These are phyloP conservation scores for Melanotaenia maccullochi DNA, from an alignment of 2,797 vertebrate genomes.

Conservation along the genomic window DNA sequence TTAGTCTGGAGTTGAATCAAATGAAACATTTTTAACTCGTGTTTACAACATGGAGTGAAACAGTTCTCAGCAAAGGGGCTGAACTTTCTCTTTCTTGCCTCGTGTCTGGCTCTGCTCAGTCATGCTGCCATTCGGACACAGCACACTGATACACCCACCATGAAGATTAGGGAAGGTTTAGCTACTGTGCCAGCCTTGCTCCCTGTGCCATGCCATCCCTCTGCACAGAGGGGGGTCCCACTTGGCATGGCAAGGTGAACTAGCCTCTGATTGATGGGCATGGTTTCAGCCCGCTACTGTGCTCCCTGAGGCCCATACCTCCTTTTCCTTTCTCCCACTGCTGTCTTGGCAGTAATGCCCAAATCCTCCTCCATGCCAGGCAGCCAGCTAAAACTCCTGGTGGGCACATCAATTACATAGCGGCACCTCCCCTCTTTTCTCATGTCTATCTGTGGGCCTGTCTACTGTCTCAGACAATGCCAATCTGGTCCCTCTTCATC, in stretches of 20 bases:
- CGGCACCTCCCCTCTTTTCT: conserved; percentile 81
- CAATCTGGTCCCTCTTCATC: conserved; percentile 77
- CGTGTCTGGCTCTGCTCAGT: conserved; percentile 55
- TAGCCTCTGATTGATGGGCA: conserved; percentile 88
- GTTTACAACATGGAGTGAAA: conserved; percentile 50
- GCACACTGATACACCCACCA: conserved; percentile 75
- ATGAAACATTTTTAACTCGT: conserved; percentile 32
- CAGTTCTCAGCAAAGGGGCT: conserved; percentile 51
- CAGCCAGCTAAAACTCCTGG: conserved; percentile 82
- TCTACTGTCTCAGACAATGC: conserved; percentile 77
- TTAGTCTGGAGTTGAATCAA: conserved; percentile 17
- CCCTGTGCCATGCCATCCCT: conserved; percentile 76
- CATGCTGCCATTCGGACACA: conserved; percentile 62
- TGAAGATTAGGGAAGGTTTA: conserved; percentile 80
- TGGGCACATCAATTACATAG: conserved; percentile 86
- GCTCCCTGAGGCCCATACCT: conserved; percentile 78
- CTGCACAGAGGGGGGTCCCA: conserved; percentile 75
- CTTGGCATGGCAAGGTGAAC: conserved; percentile 84
- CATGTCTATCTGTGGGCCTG: conserved; percentile 78
- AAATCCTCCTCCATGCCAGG: conserved; percentile 77
- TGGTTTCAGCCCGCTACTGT: conserved; percentile 78
- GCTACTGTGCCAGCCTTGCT: conserved; percentile 70
- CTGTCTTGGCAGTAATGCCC: conserved; percentile 80
- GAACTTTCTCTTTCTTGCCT: conserved; percentile 63
- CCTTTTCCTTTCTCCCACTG: conserved; percentile 77